These are phyloP conservation scores for Calidris pygmaea DNA, from an alignment of 2,113 vertebrate species.

Conservation along the genomic window DNA sequence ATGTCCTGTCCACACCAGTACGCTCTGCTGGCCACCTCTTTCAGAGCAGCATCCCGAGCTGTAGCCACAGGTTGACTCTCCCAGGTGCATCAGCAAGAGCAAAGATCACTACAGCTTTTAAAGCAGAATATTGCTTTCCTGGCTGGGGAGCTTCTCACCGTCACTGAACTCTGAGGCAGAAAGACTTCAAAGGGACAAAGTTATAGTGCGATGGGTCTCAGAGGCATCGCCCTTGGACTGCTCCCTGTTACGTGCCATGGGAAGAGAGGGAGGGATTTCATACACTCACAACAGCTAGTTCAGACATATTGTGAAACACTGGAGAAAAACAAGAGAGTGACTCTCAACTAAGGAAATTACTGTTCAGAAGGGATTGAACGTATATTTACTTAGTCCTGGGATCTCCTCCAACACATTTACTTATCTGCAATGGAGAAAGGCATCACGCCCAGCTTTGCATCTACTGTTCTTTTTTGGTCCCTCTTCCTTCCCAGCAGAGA, in stretches of 20 bases:
- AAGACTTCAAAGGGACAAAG: not conserved
- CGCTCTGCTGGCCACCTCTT: fast-evolving
- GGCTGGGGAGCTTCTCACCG: not conserved
- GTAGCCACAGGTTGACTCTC: not conserved
- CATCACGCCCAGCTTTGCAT: not conserved
- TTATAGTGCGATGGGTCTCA: not conserved
- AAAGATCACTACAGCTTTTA: not conserved
- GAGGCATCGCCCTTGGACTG: not conserved
- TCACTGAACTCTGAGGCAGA: not conserved
- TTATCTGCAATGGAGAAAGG: not conserved
- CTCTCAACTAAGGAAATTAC: not conserved
- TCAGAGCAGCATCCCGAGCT: not conserved
- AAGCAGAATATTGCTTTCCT: not conserved
- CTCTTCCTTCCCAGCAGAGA: not conserved
- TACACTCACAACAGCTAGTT: not conserved
- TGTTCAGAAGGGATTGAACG: not conserved
- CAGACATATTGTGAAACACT: not conserved
- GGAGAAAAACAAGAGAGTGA: not conserved
- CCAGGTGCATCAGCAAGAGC: fast-evolving
- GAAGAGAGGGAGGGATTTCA: not conserved
- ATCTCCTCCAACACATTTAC: not conserved
- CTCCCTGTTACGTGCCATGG: not conserved
- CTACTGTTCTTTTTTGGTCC: not conserved
- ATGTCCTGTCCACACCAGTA: no score
- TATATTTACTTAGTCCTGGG: not conserved